Conservation (phyloP, 2,113 vertebrate species). For the Kryptolebias marmoratus region DNA sequence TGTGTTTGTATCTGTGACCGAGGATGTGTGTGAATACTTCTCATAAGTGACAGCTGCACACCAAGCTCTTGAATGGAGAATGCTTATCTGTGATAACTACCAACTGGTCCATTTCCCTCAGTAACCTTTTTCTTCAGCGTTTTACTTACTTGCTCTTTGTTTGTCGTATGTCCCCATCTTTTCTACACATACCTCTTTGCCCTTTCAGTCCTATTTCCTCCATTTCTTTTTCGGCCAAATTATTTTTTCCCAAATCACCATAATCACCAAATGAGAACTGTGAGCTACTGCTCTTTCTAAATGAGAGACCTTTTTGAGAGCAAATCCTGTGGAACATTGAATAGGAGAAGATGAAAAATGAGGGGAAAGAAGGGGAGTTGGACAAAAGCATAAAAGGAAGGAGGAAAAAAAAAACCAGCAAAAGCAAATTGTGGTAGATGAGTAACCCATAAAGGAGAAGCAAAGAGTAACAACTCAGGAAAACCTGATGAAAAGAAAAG, state of each 20-base stretch:
- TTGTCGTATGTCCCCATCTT: not conserved
- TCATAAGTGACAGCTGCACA: constrained; percentile 67
- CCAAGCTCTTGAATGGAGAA: constrained; percentile 59
- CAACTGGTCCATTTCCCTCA: constrained; percentile 48
- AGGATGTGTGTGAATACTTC: constrained; percentile 56
- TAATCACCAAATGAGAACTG: constrained; percentile 37
- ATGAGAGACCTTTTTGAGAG: constrained; percentile 41
- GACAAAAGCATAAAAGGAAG: not conserved
- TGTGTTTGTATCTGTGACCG: constrained; percentile 29
- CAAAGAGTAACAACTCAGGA: not conserved
- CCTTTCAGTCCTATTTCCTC: not conserved
- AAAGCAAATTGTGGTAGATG: not conserved
- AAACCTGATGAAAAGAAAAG: constrained; percentile 20
- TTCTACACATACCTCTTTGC: not conserved
- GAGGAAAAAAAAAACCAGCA: not conserved
- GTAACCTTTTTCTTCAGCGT: constrained; percentile 9
- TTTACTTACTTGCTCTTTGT: not conserved
- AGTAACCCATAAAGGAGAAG: constrained; percentile 12
- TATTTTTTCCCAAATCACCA: constrained; percentile 35
- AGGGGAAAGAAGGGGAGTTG: not conserved
- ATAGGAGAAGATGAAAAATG: constrained; percentile 1
- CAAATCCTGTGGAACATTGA: constrained; percentile 27
- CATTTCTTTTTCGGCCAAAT: constrained; percentile 1
- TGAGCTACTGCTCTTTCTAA: constrained; percentile 22
- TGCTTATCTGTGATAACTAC: constrained; percentile 61